Evolutionary conservation across 2,113 vertebrate species (phyloP).

Genomic region (Strix uralensis): DNA sequence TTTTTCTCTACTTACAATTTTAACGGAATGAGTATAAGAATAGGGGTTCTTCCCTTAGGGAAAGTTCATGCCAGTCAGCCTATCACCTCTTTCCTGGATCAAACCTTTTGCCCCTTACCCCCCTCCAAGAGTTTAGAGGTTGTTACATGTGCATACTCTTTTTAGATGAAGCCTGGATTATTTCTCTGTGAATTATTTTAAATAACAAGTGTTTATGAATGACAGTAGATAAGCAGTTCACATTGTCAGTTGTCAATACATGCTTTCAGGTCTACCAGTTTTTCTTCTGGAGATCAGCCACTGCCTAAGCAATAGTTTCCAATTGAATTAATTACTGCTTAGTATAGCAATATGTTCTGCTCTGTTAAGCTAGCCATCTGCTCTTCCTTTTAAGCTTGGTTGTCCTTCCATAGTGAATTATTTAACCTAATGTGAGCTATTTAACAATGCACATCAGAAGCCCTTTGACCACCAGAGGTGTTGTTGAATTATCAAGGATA

Average conservation of each 20-base stretch:
- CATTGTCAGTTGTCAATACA: background rate
- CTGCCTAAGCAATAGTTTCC: background rate
- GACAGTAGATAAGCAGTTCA: background rate
- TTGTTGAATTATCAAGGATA: background rate
- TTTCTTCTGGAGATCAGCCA: background rate
- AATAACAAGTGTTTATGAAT: background rate
- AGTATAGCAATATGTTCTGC: background rate
- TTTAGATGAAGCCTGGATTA: background rate
- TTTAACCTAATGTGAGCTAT: background rate
- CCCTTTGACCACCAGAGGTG: background rate
- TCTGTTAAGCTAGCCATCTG: conserved; percentile 17
- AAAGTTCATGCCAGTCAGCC: background rate
- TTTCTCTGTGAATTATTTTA: background rate
- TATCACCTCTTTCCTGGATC: background rate
- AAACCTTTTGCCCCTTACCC: background rate
- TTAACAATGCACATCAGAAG: background rate
- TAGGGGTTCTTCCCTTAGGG: background rate
- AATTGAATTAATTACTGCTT: conserved; percentile 9
- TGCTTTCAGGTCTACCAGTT: background rate
- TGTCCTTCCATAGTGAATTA: background rate
- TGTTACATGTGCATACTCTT: background rate
- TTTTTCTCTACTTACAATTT: background rate
- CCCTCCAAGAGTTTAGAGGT: background rate
- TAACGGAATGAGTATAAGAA: background rate
- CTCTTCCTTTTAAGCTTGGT: background rate